Conservation (phyloP, 2,888 invertebrate genomes). For the Harpagoxenus sublaevis region DNA sequence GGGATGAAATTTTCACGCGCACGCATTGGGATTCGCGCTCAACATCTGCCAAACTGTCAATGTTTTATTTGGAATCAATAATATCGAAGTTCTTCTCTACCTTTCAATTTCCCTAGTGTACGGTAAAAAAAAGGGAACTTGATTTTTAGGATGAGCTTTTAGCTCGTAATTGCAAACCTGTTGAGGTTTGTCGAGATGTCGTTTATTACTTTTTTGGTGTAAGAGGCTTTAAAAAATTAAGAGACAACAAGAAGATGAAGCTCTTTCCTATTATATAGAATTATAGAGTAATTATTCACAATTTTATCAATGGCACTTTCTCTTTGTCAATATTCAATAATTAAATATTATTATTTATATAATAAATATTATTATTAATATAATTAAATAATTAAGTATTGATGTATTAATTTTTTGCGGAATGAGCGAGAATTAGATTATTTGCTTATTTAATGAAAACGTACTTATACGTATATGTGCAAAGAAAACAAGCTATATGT, state of each 20-base stretch:
- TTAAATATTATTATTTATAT: too few relatives aligned
- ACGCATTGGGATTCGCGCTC: slow-evolving; percentile 55
- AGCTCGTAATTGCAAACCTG: slow-evolving; percentile 17
- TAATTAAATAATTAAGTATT: too few relatives aligned
- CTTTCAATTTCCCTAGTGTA: slow-evolving; percentile 40
- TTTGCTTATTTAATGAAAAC: neutral
- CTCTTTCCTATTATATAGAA: neutral
- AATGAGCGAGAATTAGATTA: neutral
- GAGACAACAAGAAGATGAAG: neutral
- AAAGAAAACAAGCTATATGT: neutral
- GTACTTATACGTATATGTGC: too few relatives aligned
- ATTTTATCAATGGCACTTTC: neutral
- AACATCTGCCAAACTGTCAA: slow-evolving; percentile 70
- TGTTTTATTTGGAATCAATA: slow-evolving; percentile 70
- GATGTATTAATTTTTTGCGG: neutral
- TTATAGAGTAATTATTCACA: neutral
- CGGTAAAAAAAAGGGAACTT: slow-evolving; percentile 53
- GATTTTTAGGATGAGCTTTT: slow-evolving; percentile 1
- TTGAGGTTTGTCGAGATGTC: slow-evolving; percentile 7
- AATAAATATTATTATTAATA: too few relatives aligned
- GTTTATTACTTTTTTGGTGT: neutral
- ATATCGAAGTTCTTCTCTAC: slow-evolving; percentile 57
- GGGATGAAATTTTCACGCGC: slow-evolving; percentile 13
- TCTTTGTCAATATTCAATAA: neutral
- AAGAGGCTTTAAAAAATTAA: neutral